Conservation (phyloP, 2,113 vertebrate genomes). For the Dinomys branickii region DNA sequence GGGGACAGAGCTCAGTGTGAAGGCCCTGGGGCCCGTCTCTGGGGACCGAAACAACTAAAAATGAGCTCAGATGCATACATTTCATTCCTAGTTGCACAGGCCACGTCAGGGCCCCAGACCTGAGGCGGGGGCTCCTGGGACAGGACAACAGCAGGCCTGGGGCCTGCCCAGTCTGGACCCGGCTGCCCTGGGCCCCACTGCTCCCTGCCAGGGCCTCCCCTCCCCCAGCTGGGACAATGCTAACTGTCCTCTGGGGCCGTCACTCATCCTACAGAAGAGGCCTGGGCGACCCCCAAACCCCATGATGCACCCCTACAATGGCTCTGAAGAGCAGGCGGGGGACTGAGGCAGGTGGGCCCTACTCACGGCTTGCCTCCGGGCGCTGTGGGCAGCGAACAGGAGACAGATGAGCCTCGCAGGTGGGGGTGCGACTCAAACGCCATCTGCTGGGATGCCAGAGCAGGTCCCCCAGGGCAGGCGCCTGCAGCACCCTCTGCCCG, state of each 20-base stretch:
- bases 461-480: fast-evolving
- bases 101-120: not conserved
- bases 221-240: not conserved
- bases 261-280: not conserved
- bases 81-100: not conserved
- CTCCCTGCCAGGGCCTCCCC: not conserved
- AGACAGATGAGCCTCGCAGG: constrained; percentile 88
- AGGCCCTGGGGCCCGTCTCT: not conserved
- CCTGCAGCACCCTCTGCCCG: not conserved
- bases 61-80: not conserved
- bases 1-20: not conserved
- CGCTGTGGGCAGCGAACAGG: constrained; percentile 89
- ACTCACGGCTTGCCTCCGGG: constrained; percentile 94
- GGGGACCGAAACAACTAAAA: not conserved
- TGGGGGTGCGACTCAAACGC: constrained; percentile 93
- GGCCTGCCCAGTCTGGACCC: not conserved
- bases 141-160: not conserved
- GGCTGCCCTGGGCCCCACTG: not conserved
- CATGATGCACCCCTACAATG: not conserved
- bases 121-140: fast-evolving
- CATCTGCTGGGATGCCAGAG: constrained; percentile 77
- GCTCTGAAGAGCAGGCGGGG: not conserved
- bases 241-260: not conserved
- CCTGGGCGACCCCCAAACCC: not conserved
- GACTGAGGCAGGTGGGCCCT: not conserved